phyloP scores from a whole-genome alignment of 2,113 vertebrate genomes.

The Austrofundulus limnaeus region DNA sequence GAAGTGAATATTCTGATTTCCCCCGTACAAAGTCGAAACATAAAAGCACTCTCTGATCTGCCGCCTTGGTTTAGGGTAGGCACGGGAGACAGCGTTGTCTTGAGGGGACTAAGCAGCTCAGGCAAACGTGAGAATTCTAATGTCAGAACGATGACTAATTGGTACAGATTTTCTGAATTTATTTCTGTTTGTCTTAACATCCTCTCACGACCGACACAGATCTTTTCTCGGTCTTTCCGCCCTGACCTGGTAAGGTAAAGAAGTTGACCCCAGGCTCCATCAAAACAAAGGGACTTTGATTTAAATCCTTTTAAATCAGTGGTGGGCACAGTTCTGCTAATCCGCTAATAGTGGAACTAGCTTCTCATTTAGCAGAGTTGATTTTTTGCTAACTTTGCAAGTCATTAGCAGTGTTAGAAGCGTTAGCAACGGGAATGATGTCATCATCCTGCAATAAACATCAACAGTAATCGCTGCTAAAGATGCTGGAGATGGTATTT shows the following conservation, averaged over 20 bases:
- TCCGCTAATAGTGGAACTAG: too few relatives aligned
- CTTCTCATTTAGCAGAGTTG: too few relatives aligned
- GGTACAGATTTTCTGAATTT: slow-evolving; percentile 35
- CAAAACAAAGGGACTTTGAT: slow-evolving; percentile 56
- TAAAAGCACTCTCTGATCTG: slow-evolving; percentile 54
- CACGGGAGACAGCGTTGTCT: slow-evolving; percentile 74
- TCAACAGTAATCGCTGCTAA: too few relatives aligned
- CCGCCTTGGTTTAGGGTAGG: slow-evolving; percentile 58
- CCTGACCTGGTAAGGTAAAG: slow-evolving; percentile 53
- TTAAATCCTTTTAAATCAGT: slow-evolving; percentile 14
- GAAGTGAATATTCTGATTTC: background rate
- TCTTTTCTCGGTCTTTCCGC: slow-evolving; percentile 62
- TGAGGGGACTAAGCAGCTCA: slow-evolving; percentile 75
- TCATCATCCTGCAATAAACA: too few relatives aligned
- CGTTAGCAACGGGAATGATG: too few relatives aligned
- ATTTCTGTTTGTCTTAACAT: slow-evolving; percentile 39
- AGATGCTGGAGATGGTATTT: too few relatives aligned
- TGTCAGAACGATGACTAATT: slow-evolving; percentile 53
- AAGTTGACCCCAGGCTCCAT: slow-evolving; percentile 63
- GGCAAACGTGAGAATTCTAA: slow-evolving; percentile 76
- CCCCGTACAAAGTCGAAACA: background rate
- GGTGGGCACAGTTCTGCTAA: too few relatives aligned
- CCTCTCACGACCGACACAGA: slow-evolving; percentile 55
- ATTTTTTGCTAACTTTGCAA: too few relatives aligned
- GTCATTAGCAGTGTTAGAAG: too few relatives aligned